These are phyloP conservation scores for Pseudocheirus occidentalis DNA, from an alignment of 2,797 vertebrate genomes.

Conservation along the genomic window DNA sequence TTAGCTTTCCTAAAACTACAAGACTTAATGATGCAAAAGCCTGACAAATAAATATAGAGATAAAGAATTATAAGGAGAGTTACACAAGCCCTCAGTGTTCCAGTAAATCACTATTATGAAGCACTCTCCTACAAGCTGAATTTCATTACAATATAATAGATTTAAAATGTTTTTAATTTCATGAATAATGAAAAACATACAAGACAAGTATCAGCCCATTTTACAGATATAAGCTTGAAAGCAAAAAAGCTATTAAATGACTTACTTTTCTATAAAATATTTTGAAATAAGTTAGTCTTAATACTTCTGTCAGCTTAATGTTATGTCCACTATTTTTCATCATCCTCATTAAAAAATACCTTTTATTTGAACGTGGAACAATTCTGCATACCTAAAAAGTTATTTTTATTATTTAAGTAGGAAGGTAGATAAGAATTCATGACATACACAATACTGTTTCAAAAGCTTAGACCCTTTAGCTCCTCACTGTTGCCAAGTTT, in stretches of 20 bases:
- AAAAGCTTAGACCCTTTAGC: neutral
- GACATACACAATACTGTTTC: neutral
- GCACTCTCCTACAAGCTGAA: neutral
- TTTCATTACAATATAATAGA: neutral
- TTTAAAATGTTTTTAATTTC: neutral
- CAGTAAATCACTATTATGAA: neutral
- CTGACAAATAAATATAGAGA: neutral
- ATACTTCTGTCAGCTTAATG: neutral
- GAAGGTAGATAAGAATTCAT: neutral
- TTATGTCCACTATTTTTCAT: neutral
- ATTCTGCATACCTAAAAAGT: neutral
- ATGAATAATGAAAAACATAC: neutral
- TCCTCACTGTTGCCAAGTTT: neutral
- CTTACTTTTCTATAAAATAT: neutral
- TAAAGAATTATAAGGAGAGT: neutral
- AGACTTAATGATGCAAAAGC: neutral
- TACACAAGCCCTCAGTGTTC: neutral
- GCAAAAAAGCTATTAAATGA: neutral
- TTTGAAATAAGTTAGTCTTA: neutral
- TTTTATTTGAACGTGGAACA: neutral
- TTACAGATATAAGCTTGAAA: neutral
- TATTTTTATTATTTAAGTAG: neutral
- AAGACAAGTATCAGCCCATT: neutral
- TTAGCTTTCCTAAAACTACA: neutral
- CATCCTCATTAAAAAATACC: neutral